Evolutionary conservation across 1,140 invertebrate species (phyloP).

Genomic region (Pachyrhynchus sulphureomaculatus): DNA sequence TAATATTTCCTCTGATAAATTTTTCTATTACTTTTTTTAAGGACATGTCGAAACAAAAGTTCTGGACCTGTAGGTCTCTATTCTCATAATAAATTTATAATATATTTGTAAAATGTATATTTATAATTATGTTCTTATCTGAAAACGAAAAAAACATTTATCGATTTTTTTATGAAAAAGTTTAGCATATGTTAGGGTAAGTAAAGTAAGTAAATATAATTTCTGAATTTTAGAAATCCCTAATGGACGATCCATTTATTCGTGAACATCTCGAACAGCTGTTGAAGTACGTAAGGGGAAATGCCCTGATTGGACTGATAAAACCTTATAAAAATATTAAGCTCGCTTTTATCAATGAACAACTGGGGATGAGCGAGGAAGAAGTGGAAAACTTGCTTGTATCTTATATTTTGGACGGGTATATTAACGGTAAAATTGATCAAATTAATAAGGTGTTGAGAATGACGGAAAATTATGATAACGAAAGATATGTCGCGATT

Average conservation of each 20-base stretch:
- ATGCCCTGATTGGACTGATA: constrained; percentile 93
- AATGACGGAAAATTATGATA: constrained; percentile 73
- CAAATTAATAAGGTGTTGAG: constrained; percentile 93
- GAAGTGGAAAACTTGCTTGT: constrained; percentile 96
- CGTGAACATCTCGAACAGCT: constrained; percentile 98
- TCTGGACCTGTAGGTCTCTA: too few species aligned
- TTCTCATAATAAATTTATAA: too few species aligned
- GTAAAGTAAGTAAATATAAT: too few species aligned
- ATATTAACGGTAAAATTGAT: constrained; percentile 90
- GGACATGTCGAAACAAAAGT: too few species aligned
- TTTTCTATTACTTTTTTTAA: too few species aligned
- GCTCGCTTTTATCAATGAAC: constrained; percentile 95
- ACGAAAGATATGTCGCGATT: constrained; percentile 82
- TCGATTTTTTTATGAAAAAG: too few species aligned
- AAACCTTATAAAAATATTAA: constrained; percentile 97
- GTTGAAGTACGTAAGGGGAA: constrained; percentile 92
- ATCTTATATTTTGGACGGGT: constrained; percentile 63
- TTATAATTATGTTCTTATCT: too few species aligned
- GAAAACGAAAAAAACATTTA: too few species aligned
- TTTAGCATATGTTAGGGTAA: too few species aligned
- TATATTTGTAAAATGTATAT: too few species aligned
- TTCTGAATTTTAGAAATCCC: constrained; percentile 60
- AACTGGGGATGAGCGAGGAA: constrained; percentile 90
- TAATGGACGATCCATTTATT: constrained; percentile 99
- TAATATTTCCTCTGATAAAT: too few species aligned